A percentile compares a stretch with the other conserved stretches of the same genome.
Evolutionary conservation across 2,113 vertebrate genomes (phyloP).

Genomic region (Nicator chloris): DNA sequence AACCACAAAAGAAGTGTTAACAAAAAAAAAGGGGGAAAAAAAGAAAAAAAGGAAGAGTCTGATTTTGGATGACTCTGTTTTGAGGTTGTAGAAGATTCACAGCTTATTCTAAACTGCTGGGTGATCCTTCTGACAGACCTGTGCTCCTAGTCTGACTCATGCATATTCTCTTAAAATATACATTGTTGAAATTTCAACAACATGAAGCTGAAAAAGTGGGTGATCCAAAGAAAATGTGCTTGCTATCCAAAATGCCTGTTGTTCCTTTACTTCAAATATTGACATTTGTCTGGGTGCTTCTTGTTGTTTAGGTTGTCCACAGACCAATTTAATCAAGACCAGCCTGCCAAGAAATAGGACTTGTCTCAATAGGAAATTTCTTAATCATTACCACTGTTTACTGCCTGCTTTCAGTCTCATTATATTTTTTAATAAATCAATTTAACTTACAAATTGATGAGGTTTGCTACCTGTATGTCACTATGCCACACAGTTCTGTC

Average conservation of each 20-base stretch:
- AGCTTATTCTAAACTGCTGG: not conserved
- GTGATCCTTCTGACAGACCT: not conserved
- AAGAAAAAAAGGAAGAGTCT: not conserved
- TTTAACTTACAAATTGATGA: slow-evolving; percentile 17
- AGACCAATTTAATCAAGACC: slow-evolving; percentile 49
- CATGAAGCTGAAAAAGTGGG: slow-evolving; percentile 23
- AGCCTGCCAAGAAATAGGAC: slow-evolving; percentile 37
- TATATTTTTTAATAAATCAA: slow-evolving; percentile 41
- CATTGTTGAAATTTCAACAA: slow-evolving; percentile 29
- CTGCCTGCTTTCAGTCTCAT: slow-evolving; percentile 32
- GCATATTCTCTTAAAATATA: not conserved
- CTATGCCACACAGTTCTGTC: not conserved
- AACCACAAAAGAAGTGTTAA: not conserved
- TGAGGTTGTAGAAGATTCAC: not conserved
- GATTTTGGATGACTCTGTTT: not conserved
- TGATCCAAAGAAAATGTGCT: slow-evolving; percentile 73
- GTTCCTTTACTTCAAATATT: slow-evolving; percentile 70
- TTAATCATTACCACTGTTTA: slow-evolving; percentile 41
- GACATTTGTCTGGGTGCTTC: slow-evolving; percentile 70
- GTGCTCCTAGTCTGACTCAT: not conserved
- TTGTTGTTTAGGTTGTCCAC: slow-evolving; percentile 69
- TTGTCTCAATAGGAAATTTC: slow-evolving; percentile 53
- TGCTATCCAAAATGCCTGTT: slow-evolving; percentile 64
- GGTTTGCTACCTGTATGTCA: not conserved
- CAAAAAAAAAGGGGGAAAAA: no score